Conservation (phyloP, 2,888 invertebrate genomes). For the Plagodis dolabraria region DNA sequence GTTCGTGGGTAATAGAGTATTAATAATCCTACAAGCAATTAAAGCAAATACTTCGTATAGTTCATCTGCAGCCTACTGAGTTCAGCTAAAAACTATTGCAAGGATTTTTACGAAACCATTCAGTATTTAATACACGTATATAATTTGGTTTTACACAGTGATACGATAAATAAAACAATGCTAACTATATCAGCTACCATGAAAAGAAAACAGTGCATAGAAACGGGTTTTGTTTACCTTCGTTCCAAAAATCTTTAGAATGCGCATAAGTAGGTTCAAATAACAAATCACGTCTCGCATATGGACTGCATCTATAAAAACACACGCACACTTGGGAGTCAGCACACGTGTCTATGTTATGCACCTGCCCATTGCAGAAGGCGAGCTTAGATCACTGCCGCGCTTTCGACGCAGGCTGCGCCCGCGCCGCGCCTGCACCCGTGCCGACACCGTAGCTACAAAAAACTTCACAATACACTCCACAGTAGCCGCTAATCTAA, state of each 20-base stretch:
- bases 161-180: neutral
- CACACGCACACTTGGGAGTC: slow-evolving; percentile 40
- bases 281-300: slow-evolving; percentile 44
- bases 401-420: slow-evolving; percentile 22
- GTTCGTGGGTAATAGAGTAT: slow-evolving; percentile 23
- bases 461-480: slow-evolving; percentile 47
- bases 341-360: slow-evolving; percentile 45
- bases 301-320: slow-evolving; percentile 46
- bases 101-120: too few relatives aligned
- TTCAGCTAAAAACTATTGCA: slow-evolving; percentile 23
- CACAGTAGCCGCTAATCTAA: slow-evolving; percentile 43
- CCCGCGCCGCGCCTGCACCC: slow-evolving; percentile 46
- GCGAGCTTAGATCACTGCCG: slow-evolving; percentile 24
- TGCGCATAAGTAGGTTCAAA: slow-evolving; percentile 40
- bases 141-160: neutral
- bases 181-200: slow-evolving; percentile 14
- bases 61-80: slow-evolving; percentile 17
- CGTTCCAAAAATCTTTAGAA: slow-evolving; percentile 39
- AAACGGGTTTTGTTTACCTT: slow-evolving; percentile 37
- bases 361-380: slow-evolving; percentile 54
- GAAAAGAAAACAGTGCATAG: slow-evolving; percentile 25
- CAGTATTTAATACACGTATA: too few relatives aligned
- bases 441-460: slow-evolving; percentile 45
- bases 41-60: slow-evolving; percentile 14
- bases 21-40: slow-evolving; percentile 27